Evolutionary conservation across 2,888 invertebrate species (phyloP), one percentile per base, ranked within the genome.

Genomic region (Chrysina gloriosa): DNA sequence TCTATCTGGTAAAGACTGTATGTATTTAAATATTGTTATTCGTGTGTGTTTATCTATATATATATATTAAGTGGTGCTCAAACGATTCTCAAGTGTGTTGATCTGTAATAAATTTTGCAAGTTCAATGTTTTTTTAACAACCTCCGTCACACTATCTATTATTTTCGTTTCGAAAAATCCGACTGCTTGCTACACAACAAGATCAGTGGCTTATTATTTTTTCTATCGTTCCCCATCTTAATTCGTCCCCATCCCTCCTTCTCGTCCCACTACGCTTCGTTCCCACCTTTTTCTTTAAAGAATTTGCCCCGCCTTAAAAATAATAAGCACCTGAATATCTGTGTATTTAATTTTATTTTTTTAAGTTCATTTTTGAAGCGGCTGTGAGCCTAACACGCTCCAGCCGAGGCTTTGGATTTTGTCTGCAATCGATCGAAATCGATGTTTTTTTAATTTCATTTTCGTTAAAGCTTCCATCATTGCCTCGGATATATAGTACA

Each of bases 11-110:
- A 82, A 82, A 80, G 80, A 82, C 82, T 83, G 83, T 83, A 83
- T 83, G 83, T 83, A 83, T 83, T 80, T 81, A 79, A 81, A 79
- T 81, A 82, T 82, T 83, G 81, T 82, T 83, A 81, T 82, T 80
- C 82, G 81, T 83, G 81, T 82, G 82, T 82, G 82, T 82, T 78
- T 63, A 63, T 78, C 11, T 39, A 39, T 39, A 39, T 39, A 50
- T 27, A 50, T 50, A 52, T 52, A 52, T 52, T 82, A 82, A 82
- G 81, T 83, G 83, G 82, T 83, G 83, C 82, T 83, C 82, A 83
- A 77, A 81, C 77, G 80, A 82, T 81, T 81, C 69, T 80, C 79
- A 80, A 82, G 75, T 83, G 81, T 83, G 81, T 83, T 81, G 80
- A 81, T 81, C 80, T 83, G 82, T 83, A 80, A 78, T 39, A 81